A percentile compares a stretch with the other conserved stretches of the same genome.
phyloP scores from a whole-genome alignment of 2,113 vertebrate genomes.

The Tor tambroides region DNA sequence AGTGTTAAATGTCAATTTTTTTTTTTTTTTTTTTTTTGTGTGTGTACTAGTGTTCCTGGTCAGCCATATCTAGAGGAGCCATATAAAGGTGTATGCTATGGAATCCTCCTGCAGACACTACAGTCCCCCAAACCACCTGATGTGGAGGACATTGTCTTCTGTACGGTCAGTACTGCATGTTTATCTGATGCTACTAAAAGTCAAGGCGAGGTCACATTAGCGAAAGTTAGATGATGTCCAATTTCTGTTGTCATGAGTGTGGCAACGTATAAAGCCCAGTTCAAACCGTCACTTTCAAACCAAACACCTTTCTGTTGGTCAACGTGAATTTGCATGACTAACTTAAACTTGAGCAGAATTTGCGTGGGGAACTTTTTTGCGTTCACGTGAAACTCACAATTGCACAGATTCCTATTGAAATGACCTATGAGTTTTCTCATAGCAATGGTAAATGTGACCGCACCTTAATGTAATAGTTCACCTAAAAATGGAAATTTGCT shows the following conservation, averaged over 20 bases:
- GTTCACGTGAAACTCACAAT: neutral
- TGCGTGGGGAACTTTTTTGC: neutral
- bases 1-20: too few species aligned
- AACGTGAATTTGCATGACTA: neutral
- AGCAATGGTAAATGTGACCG: neutral
- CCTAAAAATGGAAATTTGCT: neutral
- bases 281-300: too few species aligned
- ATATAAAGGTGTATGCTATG: conserved; percentile 85
- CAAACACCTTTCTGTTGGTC: neutral
- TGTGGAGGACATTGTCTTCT: conserved; percentile 87
- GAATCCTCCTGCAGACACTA: conserved; percentile 83
- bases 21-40: too few species aligned
- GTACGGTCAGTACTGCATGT: conserved; percentile 78
- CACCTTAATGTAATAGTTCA: neutral
- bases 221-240: neutral
- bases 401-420: neutral
- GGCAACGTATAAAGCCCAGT: neutral
- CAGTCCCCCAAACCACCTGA: conserved; percentile 80
- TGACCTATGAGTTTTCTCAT: neutral
- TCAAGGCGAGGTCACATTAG: neutral
- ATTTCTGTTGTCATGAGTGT: neutral
- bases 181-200: neutral
- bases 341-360: neutral
- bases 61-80: conserved; percentile 87
- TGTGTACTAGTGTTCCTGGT: conserved; percentile 81